Conservation (phyloP, 2,113 vertebrate species). For the Cygnus atratus region DNA sequence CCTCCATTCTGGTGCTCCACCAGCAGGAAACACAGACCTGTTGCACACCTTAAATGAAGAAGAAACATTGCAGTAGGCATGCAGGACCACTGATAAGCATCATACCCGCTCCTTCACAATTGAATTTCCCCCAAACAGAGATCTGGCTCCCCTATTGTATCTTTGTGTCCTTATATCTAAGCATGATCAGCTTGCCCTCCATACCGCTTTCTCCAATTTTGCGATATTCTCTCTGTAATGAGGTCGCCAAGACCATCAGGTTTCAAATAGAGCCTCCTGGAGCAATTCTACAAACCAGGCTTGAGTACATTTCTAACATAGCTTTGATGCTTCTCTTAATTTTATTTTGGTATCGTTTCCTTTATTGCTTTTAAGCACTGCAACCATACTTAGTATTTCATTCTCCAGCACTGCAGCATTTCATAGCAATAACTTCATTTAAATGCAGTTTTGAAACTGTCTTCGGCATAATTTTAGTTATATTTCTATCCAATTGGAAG, state of each 20-base stretch:
- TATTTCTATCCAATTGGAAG: neutral
- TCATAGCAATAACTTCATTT: neutral
- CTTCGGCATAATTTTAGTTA: neutral
- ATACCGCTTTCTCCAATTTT: neutral
- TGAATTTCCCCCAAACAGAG: neutral
- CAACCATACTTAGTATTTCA: neutral
- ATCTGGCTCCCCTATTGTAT: neutral
- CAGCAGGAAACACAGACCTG: neutral
- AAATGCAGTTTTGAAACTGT: neutral
- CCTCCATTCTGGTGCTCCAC: neutral
- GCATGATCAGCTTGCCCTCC: neutral
- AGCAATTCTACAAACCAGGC: neutral
- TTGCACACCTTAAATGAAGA: neutral
- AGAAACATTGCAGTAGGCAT: fast-evolving
- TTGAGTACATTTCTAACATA: neutral
- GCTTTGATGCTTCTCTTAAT: neutral
- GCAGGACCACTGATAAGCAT: neutral
- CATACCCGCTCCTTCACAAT: neutral
- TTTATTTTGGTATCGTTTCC: neutral
- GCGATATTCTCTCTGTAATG: neutral
- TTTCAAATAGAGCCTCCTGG: neutral
- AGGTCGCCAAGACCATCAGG: neutral
- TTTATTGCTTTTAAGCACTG: neutral
- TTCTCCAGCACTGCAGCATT: neutral
- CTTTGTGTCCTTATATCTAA: neutral